Evolutionary conservation across 2,888 invertebrate genomes (phyloP), one percentile per base, ranked within the genome.

Genomic region (Parochlus steinenii): DNA sequence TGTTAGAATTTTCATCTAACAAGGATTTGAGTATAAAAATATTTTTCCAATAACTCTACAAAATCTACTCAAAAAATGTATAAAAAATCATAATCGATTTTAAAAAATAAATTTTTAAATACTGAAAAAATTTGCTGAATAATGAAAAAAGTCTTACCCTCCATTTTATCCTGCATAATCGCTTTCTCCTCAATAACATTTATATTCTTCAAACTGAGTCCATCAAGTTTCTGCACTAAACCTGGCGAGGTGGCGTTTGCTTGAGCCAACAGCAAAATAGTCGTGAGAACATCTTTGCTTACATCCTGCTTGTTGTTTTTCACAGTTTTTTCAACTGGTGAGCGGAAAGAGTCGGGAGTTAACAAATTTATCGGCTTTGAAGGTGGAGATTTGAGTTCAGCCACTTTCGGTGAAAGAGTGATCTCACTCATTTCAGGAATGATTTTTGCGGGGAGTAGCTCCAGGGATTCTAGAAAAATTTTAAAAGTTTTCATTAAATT

Each of bases 261-360:
- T 25, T 53, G 52, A 20, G 58, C 58, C 35, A 59, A 41, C 58
- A 59, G 57, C 14, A 55, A 48, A 37, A 59, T 45, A n/a, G 59
- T 58, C 18, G 54, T 51, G 3, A 57, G 39, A 10, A 59, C 58
- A 28, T 57, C 54, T 3, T 54, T 53, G 27, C 56, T 56, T 4
- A 58, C 56, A 31, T 45, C 44, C 37, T 53, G 52, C 3, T 49
- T 46, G 12, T 47, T 47, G 41, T 47, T 44, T 40, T 46, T 47
- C 18, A 47, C 50, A 49, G 17, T 18, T 23, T 24, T 25, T 14
- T 30, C 26, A 23, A 37, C 19, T 44, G 66, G 64, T 2, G 72
- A 67, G 41, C 69, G 71, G 46, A 89, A 89, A 12, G 83, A 85
- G 50, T 87, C 86, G 0, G 89, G 87, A 0, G 87, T 86, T 75